Evolutionary conservation across 2,797 vertebrate species (phyloP), one percentile per base, ranked within the genome.

Genomic region (Brotula barbata): DNA sequence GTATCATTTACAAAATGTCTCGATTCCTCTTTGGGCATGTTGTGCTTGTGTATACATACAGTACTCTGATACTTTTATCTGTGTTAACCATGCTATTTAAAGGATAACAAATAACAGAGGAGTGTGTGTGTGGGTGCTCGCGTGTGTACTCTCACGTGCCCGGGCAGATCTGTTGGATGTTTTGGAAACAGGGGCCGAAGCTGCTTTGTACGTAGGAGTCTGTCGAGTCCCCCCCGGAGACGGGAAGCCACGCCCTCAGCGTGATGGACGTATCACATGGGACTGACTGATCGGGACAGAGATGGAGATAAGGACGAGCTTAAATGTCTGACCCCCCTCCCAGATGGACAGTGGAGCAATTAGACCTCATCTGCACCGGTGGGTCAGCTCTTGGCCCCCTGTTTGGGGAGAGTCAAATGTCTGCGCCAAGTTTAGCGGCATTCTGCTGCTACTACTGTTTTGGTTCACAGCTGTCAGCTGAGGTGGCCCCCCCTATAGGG

Each of bases 11-110:
- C 53, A 40, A 49, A 47, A 16, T 22, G 49, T 56, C 55, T 74
- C 72, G 47, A 41, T 86, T 86, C 80, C 80, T 70, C 77, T 84
- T 85, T 79, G 68, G 70, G 57, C 42, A 36, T 50, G 54, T 64
- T 64, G 46, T 54, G 55, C 53, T 34, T 44, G 20, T 13, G 17
- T 31, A 7, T 3, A 22, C 22, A 55, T 41, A 39, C 37, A 39
- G 3, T 11, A n/a, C 15, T 15, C 13, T n/a, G 13, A 11, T 1
- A 10, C 34, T 36, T 17, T 68, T 58, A 73, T 64, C 63, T 81
- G 69, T 33, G 52, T 31, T 43, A 41, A 74, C 52, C 51, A 25
- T 67, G 46, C 50, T 78, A 67, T 77, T 68, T 60, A 64, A 68
- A 80, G 34, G 25, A 15, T 52, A 63, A 68, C 57, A 71, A 67